Percentiles rank a stretch among this genome's conserved stretches.
These are phyloP conservation scores for Catharus minimus DNA, from an alignment of 2,113 vertebrate species.

Conservation along the genomic window DNA sequence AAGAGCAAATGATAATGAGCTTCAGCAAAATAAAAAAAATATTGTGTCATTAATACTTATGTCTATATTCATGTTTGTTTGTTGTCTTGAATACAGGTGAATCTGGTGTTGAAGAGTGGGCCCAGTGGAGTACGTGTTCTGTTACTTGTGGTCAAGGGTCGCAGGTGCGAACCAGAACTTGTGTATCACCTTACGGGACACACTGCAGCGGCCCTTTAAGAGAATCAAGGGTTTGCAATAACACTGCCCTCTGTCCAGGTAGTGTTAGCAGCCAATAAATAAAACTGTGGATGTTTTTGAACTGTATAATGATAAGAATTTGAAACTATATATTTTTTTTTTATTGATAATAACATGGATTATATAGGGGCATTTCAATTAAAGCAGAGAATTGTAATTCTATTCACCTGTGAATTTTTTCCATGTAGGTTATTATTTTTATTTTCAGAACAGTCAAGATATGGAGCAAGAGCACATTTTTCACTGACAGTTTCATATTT, in stretches of 20 bases:
- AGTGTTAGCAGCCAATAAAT: conserved; percentile 97
- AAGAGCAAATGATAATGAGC: conserved; percentile 11
- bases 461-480: background rate
- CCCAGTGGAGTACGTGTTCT: conserved; percentile 99
- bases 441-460: conserved; percentile 42
- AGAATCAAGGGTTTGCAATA: conserved; percentile 99
- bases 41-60: conserved; percentile 47
- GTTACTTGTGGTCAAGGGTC: conserved; percentile 99
- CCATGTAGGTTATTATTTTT: conserved; percentile 9
- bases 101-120: conserved; percentile 99
- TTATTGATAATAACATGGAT: background rate
- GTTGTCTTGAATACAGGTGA: conserved; percentile 98
- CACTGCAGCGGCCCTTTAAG: conserved; percentile 99
- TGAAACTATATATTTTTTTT: background rate
- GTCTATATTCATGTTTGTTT: conserved; percentile 78
- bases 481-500: background rate
- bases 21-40: background rate
- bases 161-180: conserved; percentile 99
- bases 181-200: conserved; percentile 99
- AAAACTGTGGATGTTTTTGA: conserved; percentile 82
- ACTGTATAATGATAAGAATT: conserved; percentile 76
- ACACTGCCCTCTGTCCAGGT: conserved; percentile 99
- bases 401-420: conserved; percentile 36
- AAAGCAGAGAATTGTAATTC: conserved; percentile 35
- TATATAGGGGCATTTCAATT: background rate